phyloP scores from a whole-genome alignment of 2,888 invertebrate genomes.

The Monoplex corrugatus region DNA sequence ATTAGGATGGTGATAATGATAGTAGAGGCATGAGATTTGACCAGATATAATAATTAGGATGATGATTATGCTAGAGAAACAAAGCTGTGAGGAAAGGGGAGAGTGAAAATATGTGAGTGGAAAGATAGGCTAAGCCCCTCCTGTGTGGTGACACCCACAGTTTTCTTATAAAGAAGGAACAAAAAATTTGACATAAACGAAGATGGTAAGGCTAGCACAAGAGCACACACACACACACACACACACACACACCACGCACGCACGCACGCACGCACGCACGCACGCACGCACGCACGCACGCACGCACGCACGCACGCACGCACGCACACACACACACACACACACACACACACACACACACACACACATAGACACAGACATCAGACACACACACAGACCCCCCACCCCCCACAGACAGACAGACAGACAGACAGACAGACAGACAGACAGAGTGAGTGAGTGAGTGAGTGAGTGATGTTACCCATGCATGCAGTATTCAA shows the following conservation, averaged over 20 bases:
- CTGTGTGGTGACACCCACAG: too few relatives aligned
- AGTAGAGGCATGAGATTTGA: too few relatives aligned
- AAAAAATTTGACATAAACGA: too few relatives aligned
- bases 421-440: background rate
- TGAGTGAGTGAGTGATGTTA: background rate
- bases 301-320: constrained; percentile 25
- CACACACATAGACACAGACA: background rate
- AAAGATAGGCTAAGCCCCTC: too few relatives aligned
- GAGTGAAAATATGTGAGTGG: background rate
- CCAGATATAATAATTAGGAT: too few relatives aligned
- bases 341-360: constrained; percentile 34
- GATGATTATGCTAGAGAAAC: background rate
- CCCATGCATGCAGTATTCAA: too few relatives aligned
- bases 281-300: constrained; percentile 1
- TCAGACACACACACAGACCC: too few relatives aligned
- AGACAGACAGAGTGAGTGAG: background rate
- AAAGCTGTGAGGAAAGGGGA: background rate
- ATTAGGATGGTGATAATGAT: too few relatives aligned
- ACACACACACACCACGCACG: background rate
- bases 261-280: background rate
- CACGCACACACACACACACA: constrained; percentile 21
- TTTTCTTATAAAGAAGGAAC: too few relatives aligned
- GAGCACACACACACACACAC: background rate
- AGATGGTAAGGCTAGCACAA: too few relatives aligned
- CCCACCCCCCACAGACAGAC: too few relatives aligned